Evolutionary conservation across 2,113 vertebrate genomes (phyloP), one percentile per base, ranked within the genome.

Genomic region (Dolichallabes microphthalmus): DNA sequence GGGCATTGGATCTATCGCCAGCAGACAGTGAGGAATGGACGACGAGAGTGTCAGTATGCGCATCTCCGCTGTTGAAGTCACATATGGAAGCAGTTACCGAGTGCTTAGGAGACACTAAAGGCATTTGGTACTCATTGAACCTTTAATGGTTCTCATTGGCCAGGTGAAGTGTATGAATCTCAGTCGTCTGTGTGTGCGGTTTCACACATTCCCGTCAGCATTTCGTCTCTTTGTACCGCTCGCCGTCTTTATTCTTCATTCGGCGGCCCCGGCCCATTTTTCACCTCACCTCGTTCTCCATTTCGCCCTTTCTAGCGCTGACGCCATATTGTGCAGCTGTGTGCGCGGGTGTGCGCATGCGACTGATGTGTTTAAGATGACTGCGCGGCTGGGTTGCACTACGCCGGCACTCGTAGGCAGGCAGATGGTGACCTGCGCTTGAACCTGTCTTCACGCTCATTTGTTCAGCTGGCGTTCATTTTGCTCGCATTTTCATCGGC

Each of bases 371-470:
- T 94, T 95, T 93, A 94, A 92, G 94, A 96, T 92, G 93, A 93
- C 88, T 92, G 91, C 90, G 91, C 93, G 93, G 93, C 93, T 94
- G 90, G 92, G 92, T 93, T 92, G 93, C 93, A 93, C 94, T 94
- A 94, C 95, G 94, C 95, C 93, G 94, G 94, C 94, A 92, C 94
- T 94, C 91, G 95, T 95, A 95, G 93, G 92, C 89, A 90, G 94
- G 95, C 97, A 97, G 96, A 97, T 97, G 96, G 96, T 96, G 96
- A 96, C 96, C 96, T 95, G 91, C 93, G 91, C 90, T 94, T 97
- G 96, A 97, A 96, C 96, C 91, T 94, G 92, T 93, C 91, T 92
- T 92, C 91, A 91, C 88, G 90, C 95, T 95, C 95, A 96, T 96
- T 96, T 96, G 95, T 95, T 96, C 96, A 95, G 94, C 95, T 96